A percentile compares a stretch with the other conserved stretches of the same genome.
These are phyloP conservation scores for Gymnoscopelus microlampas DNA, from an alignment of 2,797 vertebrate genomes.

Conservation along the genomic window DNA sequence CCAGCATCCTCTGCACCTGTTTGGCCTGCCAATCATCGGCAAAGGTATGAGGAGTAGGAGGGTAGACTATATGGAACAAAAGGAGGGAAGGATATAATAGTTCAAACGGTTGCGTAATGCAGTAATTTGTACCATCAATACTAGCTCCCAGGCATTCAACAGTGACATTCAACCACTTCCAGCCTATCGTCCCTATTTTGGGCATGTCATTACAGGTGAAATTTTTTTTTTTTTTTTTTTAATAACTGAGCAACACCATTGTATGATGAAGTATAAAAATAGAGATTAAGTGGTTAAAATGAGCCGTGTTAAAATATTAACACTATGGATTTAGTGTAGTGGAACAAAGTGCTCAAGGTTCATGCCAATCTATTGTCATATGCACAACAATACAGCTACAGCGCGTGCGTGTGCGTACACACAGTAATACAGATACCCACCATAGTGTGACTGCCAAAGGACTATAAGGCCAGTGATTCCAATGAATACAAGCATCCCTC, in stretches of 20 bases:
- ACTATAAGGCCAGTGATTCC: constrained; percentile 86
- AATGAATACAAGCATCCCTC: constrained; percentile 79
- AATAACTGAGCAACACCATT: too few relatives aligned
- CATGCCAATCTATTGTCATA: too few relatives aligned
- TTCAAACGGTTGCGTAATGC: not conserved
- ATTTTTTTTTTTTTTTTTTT: too few relatives aligned
- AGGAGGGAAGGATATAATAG: not conserved
- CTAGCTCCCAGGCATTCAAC: too few relatives aligned
- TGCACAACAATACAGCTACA: not conserved
- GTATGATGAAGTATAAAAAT: too few relatives aligned
- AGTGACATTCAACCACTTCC: too few relatives aligned
- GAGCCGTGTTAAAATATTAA: too few relatives aligned
- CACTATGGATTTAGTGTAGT: too few relatives aligned
- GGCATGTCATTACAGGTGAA: too few relatives aligned
- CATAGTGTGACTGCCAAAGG: constrained; percentile 83
- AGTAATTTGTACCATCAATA: not conserved
- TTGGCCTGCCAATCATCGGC: constrained; percentile 80
- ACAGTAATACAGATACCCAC: constrained; percentile 61
- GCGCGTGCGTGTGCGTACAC: not conserved
- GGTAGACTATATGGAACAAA: constrained; percentile 75
- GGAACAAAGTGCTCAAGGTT: too few relatives aligned
- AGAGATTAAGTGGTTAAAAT: too few relatives aligned
- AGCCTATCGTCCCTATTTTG: too few relatives aligned
- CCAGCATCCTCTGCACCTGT: constrained; percentile 85
- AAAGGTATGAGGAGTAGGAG: constrained; percentile 77